A percentile compares a stretch with the other conserved stretches of the same genome.
These are phyloP conservation scores for Aricia agestis DNA, from an alignment of 1,140 invertebrate species.

Conservation along the genomic window DNA sequence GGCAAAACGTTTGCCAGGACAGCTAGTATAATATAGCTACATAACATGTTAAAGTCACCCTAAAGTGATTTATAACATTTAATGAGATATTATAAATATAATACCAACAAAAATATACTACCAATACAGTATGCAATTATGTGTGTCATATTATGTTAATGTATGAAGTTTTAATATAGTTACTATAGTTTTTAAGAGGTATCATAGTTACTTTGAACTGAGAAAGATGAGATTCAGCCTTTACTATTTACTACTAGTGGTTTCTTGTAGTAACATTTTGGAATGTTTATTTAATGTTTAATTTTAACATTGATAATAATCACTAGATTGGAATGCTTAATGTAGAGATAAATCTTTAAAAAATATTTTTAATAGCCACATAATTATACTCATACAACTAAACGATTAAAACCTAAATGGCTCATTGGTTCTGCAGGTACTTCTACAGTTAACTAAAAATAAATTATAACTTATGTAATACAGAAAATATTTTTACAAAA, in stretches of 20 bases:
- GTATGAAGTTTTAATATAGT: too few species aligned
- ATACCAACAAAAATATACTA: too few species aligned
- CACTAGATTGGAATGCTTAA: slow-evolving; percentile 3
- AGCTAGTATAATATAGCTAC: not conserved
- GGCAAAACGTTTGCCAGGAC: too few species aligned
- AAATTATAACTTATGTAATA: slow-evolving; percentile 33
- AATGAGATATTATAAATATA: too few species aligned
- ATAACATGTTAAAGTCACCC: too few species aligned
- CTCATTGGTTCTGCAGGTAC: slow-evolving; percentile 64
- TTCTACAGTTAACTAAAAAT: slow-evolving; percentile 41
- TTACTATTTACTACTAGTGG: too few species aligned
- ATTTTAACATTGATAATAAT: not conserved
- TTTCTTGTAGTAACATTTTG: not conserved
- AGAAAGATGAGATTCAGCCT: too few species aligned
- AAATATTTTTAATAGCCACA: not conserved
- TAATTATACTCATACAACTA: not conserved
- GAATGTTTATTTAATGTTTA: not conserved
- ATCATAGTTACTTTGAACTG: too few species aligned
- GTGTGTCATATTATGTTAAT: too few species aligned
- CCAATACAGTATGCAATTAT: too few species aligned
- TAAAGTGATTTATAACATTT: too few species aligned
- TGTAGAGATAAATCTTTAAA: not conserved
- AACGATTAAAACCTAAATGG: slow-evolving; percentile 48
- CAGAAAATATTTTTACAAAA: slow-evolving; percentile 21
- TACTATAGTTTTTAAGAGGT: too few species aligned